Evolutionary conservation across 2,888 invertebrate species (phyloP).

Genomic region (Plebejus argus): DNA sequence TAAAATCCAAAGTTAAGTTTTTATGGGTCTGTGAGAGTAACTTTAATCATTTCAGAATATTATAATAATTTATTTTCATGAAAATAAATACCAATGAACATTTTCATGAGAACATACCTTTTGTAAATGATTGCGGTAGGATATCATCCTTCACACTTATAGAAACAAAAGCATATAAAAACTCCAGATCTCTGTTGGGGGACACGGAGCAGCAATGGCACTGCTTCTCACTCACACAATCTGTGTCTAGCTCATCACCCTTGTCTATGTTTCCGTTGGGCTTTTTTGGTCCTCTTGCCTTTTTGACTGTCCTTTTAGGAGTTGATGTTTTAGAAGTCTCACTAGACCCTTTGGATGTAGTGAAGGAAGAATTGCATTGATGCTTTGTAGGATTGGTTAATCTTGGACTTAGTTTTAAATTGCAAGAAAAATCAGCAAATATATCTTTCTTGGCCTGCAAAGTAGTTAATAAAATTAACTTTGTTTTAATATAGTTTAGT

Average conservation of each 20-base stretch:
- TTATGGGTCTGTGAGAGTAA: no score
- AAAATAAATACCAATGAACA: no score
- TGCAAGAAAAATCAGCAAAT: slow-evolving; percentile 61
- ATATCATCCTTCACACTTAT: slow-evolving; percentile 67
- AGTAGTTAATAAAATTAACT: slow-evolving; percentile 36
- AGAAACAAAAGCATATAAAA: slow-evolving; percentile 68
- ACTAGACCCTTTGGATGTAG: slow-evolving; percentile 40
- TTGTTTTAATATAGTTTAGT: neutral
- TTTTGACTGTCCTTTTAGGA: neutral
- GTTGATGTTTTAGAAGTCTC: slow-evolving; percentile 36
- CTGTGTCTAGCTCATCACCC: neutral
- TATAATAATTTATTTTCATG: neutral
- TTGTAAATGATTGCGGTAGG: slow-evolving; percentile 62
- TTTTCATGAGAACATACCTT: slow-evolving; percentile 53
- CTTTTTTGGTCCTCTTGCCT: neutral
- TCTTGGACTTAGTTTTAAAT: slow-evolving; percentile 48
- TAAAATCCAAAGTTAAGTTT: no score
- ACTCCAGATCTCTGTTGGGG: slow-evolving; percentile 54
- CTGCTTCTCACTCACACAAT: slow-evolving; percentile 28
- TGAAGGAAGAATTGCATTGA: slow-evolving; percentile 47
- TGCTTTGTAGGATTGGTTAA: slow-evolving; percentile 51
- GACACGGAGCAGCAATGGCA: slow-evolving; percentile 55
- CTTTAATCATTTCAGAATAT: no score
- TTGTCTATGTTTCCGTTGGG: neutral
- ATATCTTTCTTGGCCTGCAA: slow-evolving; percentile 71